Base-by-base conservation (phyloP, 92 coral and sea anemone genomes). In the Zoanthus gigantus region DNA sequence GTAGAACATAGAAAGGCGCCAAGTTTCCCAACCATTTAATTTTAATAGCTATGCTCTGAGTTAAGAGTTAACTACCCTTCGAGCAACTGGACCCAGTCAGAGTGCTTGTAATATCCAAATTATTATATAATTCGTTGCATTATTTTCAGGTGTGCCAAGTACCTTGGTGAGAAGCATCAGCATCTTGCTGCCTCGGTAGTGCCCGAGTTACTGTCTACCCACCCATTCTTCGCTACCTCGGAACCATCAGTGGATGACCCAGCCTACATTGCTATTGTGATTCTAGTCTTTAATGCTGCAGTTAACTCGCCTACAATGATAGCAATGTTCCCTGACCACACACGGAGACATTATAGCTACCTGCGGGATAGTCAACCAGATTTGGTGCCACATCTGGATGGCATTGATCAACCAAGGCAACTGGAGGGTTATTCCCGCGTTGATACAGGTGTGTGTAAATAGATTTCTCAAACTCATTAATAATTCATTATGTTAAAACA, bases 221-320 rank as follows among this genome's bases (percentile, higher is more conserved):
- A 97, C 71, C 98, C 99, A 7, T 97, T 94, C 82, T 95, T 95
- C 79, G 99, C 99, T 61, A 95, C 97, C 2, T 91, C 99, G 15
- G 99, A 97, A 89, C 99, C 99, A 12, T 96, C 98, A 29, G 93
- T 97, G 47, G 98, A 97, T 73, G 99, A 97, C 88, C 95, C 99
- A 46, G 99, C 98, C 46, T 97, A 97, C 73, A 96, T 97, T 45
- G 94, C 96, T 65, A 97, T 97, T 77, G 94, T 95, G 72, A 94
- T 97, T 18, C 95, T 97, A 42, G 99, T 97, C 78, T 94, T 95
- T 63, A 97, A 97, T 83, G 99, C 99, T 18, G 91, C 97, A 10
- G 98, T 94, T 1, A 96, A 91, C 44, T 92, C 93, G 71, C 96
- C 98, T 17, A 91, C 95, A n/a, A 93, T 97, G 94, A 85, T 93